Evolutionary conservation across 2,888 invertebrate genomes (phyloP), one percentile per base, ranked within the genome.

Genomic region (Arrhopalites spinosus): DNA sequence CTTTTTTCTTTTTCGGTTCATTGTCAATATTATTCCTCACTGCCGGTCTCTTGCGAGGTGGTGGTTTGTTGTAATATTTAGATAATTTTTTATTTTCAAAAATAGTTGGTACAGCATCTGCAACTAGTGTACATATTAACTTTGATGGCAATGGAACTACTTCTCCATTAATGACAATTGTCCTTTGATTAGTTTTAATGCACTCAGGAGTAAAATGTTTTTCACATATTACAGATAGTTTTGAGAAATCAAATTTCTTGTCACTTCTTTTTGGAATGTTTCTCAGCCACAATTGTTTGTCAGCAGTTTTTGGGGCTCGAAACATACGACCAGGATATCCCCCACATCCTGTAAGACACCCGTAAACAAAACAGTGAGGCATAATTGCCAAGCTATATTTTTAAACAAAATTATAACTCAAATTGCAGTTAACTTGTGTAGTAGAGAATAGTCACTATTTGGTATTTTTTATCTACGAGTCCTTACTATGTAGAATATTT

Each of bases 221-320:
- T 27, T 27, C 15, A 64, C 64, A 64, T 5, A 61, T 61, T 8
- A 53, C 3, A 3, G 7, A 15, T 11, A 17, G 17, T 13, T 29
- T 30, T 1, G 17, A 27, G 17, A 64, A 64, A 17, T 64, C 64
- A 64, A 64, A 64, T 7, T 25, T 2, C 8, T 17, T 29, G 15
- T 64, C 64, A 36, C 36, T 7, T 2, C 64, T 29, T 30, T 64
- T 64, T 13, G 64, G 64, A 17, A 64, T 64, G 15, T 36, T 64
- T 17, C 17, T 1, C 2, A 64, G 17, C 64, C 64, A 64, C 30
- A n/a, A 5, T 30, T 7, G 15, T 64, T 61, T 61, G 27, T 61
- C 61, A 15, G 61, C 61, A 15, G 23, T 7, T 23, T 61, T 61
- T 25, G 29, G 61, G 15, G 61, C 61, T 27, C 23, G 53, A 53